Conservation (phyloP, 2,113 vertebrate species). For the Amia ocellicauda region DNA sequence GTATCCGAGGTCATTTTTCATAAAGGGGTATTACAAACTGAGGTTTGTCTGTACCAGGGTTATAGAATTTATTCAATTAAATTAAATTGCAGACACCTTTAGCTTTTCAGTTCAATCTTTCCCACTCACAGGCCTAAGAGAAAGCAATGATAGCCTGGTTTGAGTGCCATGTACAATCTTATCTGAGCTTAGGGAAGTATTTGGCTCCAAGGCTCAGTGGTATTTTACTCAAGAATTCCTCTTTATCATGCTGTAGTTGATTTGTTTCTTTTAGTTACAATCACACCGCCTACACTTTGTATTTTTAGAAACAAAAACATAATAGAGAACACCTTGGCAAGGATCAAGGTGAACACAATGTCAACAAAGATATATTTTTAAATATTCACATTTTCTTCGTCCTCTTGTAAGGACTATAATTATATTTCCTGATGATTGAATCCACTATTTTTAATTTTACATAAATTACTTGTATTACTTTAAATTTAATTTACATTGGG, state of each 20-base stretch:
- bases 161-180: constrained; percentile 22
- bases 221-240: constrained; percentile 35
- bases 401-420: no score
- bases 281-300: neutral
- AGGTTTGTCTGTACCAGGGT: neutral
- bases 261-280: constrained; percentile 1
- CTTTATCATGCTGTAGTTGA: neutral
- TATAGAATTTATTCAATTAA: constrained; percentile 30
- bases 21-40: neutral
- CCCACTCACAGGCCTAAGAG: constrained; percentile 23
- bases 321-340: no score
- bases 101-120: constrained; percentile 23
- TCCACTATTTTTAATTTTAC: no score
- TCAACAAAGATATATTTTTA: neutral
- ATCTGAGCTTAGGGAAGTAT: constrained; percentile 30
- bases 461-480: no score
- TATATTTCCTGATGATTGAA: no score
- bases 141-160: constrained; percentile 14
- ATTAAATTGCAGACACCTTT: constrained; percentile 18
- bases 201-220: constrained; percentile 38
- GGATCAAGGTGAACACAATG: neutral
- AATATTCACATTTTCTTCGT: neutral
- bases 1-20: constrained; percentile 2
- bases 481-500: no score
- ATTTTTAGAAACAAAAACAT: neutral